Evolutionary conservation across 2,888 invertebrate genomes (phyloP), one percentile per base, ranked within the genome.

Genomic region (Hoplodrina blanda): DNA sequence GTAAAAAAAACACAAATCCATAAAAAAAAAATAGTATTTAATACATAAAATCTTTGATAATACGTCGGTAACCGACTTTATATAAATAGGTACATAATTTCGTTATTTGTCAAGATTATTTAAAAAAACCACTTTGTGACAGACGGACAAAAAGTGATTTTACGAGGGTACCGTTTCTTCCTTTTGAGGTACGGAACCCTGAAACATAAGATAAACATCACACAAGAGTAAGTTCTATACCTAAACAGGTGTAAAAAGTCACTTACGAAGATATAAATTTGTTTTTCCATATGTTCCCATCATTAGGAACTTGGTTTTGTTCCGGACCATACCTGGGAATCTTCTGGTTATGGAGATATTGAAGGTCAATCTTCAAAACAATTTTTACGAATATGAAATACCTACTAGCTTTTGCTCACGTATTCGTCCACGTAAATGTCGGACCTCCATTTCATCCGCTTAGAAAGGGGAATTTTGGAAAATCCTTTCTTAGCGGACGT

Each of bases 1-100:
- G n/a, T 76, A 73, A 59, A 76, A 53, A 76, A 76, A 66, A 78
- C 41, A 61, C 49, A 73, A 49, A 76, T 49, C 53, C 25, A 46
- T 54, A 60, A 54, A 59, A 37, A n/a, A 37, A 75, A 64, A 54
- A 77, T 50, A 75, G 78, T 78, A 78, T 76, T 65, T 37, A 54
- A 64, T 77, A 76, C 49, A 78, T 73, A 72, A 53, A 78, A 62
- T 78, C 78, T 78, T 78, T 76, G 73, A 66, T 73, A 50, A 8
- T n/a, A 30, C 17, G 60, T 78, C 54, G 73, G 54, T 78, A 25
- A 62, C 50, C 73, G 56, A 76, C 61, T 46, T 61, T 13, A 17
- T 0, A 20, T 53, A 37, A 52, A 13, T 49, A 57, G n/a, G 46
- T 76, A 59, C 11, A 52, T n/a, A 4, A 60, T 59, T 61, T 73